Evolutionary conservation across 2,113 vertebrate genomes (phyloP).

Genomic region (Mus pahari): DNA sequence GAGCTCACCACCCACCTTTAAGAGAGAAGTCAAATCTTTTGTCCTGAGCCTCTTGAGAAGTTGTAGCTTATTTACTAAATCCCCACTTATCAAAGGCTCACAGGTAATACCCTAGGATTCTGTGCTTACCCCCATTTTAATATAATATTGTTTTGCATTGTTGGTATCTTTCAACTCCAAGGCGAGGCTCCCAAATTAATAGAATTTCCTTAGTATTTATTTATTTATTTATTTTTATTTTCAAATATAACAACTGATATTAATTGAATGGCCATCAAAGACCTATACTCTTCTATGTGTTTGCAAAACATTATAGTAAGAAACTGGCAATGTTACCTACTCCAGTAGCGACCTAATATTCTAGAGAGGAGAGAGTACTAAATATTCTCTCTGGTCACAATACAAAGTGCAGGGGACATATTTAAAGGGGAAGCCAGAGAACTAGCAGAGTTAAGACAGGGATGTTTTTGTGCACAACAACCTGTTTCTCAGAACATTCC

Average conservation of each 20-base stretch:
- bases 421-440: background rate
- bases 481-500: background rate
- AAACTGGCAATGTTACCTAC: background rate
- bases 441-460: no score
- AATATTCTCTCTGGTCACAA: background rate
- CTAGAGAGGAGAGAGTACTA: background rate
- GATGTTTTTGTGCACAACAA: background rate
- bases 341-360: background rate
- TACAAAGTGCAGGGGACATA: background rate
- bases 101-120: background rate
- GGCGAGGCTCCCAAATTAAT: background rate
- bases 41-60: background rate
- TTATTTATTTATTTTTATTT: background rate
- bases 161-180: background rate
- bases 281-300: background rate
- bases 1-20: background rate
- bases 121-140: background rate
- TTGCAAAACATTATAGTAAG: background rate
- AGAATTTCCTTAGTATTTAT: background rate
- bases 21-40: background rate
- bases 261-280: background rate
- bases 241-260: background rate
- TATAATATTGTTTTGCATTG: background rate
- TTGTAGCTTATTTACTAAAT: background rate
- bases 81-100: background rate